Conservation (phyloP, 2,888 invertebrate genomes). For the Cepaea hortensis region DNA sequence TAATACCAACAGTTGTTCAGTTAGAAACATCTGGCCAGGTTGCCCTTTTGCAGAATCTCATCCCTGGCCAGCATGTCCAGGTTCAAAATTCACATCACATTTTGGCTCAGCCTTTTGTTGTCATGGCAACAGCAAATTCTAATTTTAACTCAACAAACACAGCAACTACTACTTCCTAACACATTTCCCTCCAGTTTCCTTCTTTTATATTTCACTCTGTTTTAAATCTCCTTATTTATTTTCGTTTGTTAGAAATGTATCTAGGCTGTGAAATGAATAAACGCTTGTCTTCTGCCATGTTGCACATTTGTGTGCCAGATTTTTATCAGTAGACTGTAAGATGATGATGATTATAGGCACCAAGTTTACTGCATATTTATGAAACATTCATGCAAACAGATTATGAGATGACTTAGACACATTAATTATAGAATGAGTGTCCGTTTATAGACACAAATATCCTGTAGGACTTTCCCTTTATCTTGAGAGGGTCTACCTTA, state of each 20-base stretch:
- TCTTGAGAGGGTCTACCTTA: too few relatives aligned
- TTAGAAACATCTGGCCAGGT: constrained; percentile 39
- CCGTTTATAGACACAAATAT: too few relatives aligned
- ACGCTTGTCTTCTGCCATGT: background rate
- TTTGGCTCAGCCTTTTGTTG: constrained; percentile 39
- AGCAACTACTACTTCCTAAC: background rate
- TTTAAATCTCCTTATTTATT: background rate
- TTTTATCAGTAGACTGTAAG: constrained; percentile 80
- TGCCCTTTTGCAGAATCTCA: constrained; percentile 43
- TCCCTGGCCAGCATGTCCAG: constrained; percentile 27
- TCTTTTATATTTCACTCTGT: constrained; percentile 9
- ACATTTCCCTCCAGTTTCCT: background rate
- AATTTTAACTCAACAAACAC: background rate
- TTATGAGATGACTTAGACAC: too few relatives aligned
- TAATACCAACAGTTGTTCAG: constrained; percentile 44
- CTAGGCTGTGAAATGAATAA: background rate
- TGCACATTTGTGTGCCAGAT: constrained; percentile 42
- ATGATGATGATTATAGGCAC: too few relatives aligned
- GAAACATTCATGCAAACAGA: too few relatives aligned
- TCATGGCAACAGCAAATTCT: constrained; percentile 35
- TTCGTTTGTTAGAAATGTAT: background rate
- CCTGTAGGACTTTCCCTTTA: too few relatives aligned
- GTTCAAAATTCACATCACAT: constrained; percentile 26
- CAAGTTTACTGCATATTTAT: too few relatives aligned
- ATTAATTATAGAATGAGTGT: too few relatives aligned